phyloP scores from a whole-genome alignment of 2,888 invertebrate species.

The Willowsia nigromaculata region DNA sequence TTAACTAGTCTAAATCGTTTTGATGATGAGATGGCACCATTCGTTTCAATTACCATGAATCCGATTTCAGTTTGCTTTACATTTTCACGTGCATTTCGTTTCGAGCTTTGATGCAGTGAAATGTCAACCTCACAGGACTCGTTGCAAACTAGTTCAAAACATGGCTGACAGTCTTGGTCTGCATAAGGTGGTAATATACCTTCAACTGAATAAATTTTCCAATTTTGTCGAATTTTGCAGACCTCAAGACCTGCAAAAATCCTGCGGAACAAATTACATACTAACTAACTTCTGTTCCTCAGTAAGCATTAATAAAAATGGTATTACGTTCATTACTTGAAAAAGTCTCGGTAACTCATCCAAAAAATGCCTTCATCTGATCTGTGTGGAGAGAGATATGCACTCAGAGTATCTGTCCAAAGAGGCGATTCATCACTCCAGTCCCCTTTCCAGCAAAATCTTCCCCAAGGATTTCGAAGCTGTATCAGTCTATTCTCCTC shows the following conservation, averaged over 20 bases:
- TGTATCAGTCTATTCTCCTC: constrained; percentile 83
- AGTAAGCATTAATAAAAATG: neutral
- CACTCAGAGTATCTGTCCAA: constrained; percentile 86
- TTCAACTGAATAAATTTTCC: neutral
- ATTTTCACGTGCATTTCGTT: constrained; percentile 27
- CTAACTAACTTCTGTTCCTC: too few species aligned
- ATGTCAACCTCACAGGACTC: constrained; percentile 59
- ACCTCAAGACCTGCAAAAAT: constrained; percentile 82
- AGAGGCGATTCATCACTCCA: constrained; percentile 90
- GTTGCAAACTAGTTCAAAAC: constrained; percentile 43
- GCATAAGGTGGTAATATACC: constrained; percentile 18
- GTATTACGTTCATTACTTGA: constrained; percentile 83
- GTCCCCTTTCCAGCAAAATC: constrained; percentile 97
- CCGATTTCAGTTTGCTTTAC: constrained; percentile 54
- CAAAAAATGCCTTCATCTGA: constrained; percentile 96
- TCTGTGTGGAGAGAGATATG: constrained; percentile 88
- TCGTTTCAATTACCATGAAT: constrained; percentile 27
- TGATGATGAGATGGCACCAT: neutral
- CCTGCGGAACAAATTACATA: neutral
- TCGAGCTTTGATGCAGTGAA: constrained; percentile 54
- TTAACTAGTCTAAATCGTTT: neutral
- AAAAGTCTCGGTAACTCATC: constrained; percentile 96
- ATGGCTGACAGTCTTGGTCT: constrained; percentile 61
- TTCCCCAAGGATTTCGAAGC: constrained; percentile 98
- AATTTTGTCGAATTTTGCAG: neutral